Percentiles rank a stretch among this genome's conserved stretches.
Evolutionary conservation across 1,140 invertebrate genomes (phyloP).

Genomic region (Chironomus tepperi): DNA sequence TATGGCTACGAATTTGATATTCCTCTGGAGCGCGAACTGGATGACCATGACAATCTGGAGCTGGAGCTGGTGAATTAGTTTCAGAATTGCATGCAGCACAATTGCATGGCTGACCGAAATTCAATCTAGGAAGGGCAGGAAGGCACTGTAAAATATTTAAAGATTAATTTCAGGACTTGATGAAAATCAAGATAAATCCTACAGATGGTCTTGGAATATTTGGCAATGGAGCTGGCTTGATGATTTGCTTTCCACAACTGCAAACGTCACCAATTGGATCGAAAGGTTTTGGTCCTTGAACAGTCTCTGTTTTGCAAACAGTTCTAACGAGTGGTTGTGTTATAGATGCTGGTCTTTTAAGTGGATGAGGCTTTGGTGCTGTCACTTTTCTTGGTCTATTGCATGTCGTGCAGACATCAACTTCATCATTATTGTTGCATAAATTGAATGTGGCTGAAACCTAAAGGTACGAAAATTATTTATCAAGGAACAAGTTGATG

Average conservation of each 20-base stretch:
- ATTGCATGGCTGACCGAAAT: not conserved
- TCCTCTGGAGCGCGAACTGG: not conserved
- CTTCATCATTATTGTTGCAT: not conserved
- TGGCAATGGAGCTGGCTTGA: not conserved
- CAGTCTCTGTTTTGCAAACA: not conserved
- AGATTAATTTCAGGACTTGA: not conserved
- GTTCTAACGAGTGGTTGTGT: not conserved
- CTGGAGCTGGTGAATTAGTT: not conserved
- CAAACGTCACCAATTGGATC: slow-evolving; percentile 1
- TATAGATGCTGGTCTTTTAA: not conserved
- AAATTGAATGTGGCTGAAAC: slow-evolving; percentile 11
- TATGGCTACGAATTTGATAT: not conserved
- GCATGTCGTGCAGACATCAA: not conserved
- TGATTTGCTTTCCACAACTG: not conserved
- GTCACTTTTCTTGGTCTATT: not conserved
- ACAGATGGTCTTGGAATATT: not conserved
- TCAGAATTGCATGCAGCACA: not conserved
- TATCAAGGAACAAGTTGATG: no score
- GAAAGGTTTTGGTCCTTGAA: not conserved
- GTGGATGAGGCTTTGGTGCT: not conserved
- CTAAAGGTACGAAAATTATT: not conserved
- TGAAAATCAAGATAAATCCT: not conserved
- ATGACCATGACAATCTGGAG: not conserved
- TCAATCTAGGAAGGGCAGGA: not conserved
- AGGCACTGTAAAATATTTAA: not conserved